Percentiles rank a stretch among this genome's conserved stretches.
Conservation (phyloP, 2,797 vertebrate species). For the Lithobates sylvaticus region DNA sequence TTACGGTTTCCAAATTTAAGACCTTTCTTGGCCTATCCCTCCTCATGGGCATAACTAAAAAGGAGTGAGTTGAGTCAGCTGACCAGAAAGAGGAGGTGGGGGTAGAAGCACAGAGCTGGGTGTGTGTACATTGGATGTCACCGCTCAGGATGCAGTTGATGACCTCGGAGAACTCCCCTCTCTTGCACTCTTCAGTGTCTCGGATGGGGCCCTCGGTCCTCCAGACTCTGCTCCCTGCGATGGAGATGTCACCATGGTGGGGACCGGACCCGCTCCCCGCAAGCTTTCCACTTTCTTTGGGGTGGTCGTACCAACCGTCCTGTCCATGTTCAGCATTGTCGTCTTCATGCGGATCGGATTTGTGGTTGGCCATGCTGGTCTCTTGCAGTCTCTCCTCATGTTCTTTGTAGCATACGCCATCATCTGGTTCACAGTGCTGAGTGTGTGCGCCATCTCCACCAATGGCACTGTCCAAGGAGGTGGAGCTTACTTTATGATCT, state of each 20-base stretch:
- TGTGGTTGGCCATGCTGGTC: conserved; percentile 89
- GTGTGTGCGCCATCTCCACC: conserved; percentile 93
- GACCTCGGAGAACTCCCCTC: conserved; percentile 86
- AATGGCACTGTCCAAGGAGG: conserved; percentile 91
- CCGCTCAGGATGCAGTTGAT: too few relatives aligned
- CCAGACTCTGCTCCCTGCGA: conserved; percentile 56
- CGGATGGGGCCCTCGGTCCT: conserved; percentile 62
- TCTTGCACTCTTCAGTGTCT: conserved; percentile 83
- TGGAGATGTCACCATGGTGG: conserved; percentile 56
- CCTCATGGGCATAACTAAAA: too few relatives aligned
- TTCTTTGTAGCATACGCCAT: conserved; percentile 89
- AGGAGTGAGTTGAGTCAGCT: too few relatives aligned
- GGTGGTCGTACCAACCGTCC: conserved; percentile 90
- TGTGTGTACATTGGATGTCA: too few relatives aligned
- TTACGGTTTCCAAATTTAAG: too few relatives aligned
- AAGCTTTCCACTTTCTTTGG: conserved; percentile 90
- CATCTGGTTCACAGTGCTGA: conserved; percentile 87
- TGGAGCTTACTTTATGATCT: conserved; percentile 94
- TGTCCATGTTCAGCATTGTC: conserved; percentile 95
- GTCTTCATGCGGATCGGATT: conserved; percentile 89
- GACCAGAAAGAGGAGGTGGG: too few relatives aligned
- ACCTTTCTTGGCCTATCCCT: too few relatives aligned
- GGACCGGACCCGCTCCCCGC: conserved; percentile 64
- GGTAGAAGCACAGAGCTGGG: too few relatives aligned
- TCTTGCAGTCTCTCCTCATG: conserved; percentile 88